A percentile compares a stretch with the other conserved stretches of the same genome.
Evolutionary conservation across 2,797 vertebrate species (phyloP).

Genomic region (Synanceia verrucosa): DNA sequence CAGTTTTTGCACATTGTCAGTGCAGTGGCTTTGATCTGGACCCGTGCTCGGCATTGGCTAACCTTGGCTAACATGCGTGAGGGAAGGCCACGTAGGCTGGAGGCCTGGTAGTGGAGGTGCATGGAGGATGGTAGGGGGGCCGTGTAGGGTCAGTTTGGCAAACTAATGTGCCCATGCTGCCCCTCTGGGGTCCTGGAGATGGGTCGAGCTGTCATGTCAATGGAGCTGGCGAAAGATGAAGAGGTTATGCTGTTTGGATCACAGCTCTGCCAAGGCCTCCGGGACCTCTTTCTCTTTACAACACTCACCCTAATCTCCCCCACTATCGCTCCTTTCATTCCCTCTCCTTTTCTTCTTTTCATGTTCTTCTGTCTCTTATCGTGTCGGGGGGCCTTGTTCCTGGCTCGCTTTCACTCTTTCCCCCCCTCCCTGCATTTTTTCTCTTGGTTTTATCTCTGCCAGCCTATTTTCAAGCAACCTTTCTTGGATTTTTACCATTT

Average conservation of each 20-base stretch:
- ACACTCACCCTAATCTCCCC: constrained; percentile 54
- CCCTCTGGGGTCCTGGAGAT: constrained; percentile 56
- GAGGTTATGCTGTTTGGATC: constrained; percentile 67
- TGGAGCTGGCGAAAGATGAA: constrained; percentile 67
- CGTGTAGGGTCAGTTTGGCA: constrained; percentile 51
- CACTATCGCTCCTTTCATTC: constrained; percentile 50
- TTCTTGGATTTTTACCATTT: constrained; percentile 33
- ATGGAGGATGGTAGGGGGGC: constrained; percentile 2
- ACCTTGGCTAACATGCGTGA: neutral
- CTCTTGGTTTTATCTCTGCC: constrained; percentile 25
- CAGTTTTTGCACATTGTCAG: neutral
- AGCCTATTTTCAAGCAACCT: constrained; percentile 34
- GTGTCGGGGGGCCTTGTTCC: constrained; percentile 37
- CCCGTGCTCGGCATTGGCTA: neutral
- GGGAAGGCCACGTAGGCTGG: constrained; percentile 10
- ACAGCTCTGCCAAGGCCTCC: constrained; percentile 57
- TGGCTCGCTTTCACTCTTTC: constrained; percentile 21
- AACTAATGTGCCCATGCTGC: constrained; percentile 30
- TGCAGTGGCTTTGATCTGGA: neutral
- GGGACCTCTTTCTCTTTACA: constrained; percentile 58
- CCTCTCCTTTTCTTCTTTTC: constrained; percentile 46
- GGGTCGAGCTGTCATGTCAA: constrained; percentile 65
- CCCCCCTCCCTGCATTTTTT: constrained; percentile 2
- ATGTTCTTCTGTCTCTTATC: constrained; percentile 52
- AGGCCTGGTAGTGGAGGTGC: constrained; percentile 19